Evolutionary conservation across 2,888 invertebrate genomes (phyloP).

Genomic region (Dynastes tityus): DNA sequence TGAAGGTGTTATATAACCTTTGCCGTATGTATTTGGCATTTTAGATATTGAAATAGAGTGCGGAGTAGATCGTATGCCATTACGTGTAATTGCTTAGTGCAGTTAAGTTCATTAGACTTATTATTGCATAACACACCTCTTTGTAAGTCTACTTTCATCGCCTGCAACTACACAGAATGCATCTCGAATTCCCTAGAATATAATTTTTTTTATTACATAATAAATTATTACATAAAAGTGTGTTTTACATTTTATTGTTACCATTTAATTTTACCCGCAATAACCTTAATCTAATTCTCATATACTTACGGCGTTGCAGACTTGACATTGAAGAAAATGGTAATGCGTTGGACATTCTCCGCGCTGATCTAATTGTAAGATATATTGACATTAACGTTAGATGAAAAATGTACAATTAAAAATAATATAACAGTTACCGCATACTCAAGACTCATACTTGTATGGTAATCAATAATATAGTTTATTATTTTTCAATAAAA

Average conservation of each 20-base stretch:
- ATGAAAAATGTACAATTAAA: conserved; percentile 31
- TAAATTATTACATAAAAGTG: conserved; percentile 35
- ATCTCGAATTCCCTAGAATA: conserved; percentile 16
- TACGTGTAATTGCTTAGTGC: conserved; percentile 16
- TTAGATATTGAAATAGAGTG: conserved; percentile 18
- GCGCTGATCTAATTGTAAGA: not conserved
- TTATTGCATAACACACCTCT: conserved; percentile 15
- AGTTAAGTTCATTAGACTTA: conserved; percentile 32
- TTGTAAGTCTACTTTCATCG: conserved; percentile 16
- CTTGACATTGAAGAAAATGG: conserved; percentile 43
- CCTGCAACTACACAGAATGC: conserved; percentile 14
- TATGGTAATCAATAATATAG: not conserved
- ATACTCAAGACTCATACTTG: not conserved
- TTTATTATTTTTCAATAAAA: no score
- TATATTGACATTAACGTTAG: conserved; percentile 23
- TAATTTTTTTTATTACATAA: conserved; percentile 28
- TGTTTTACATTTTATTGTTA: conserved; percentile 2
- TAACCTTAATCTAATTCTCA: conserved; percentile 36
- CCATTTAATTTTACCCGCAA: conserved; percentile 2
- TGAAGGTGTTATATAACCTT: not conserved
- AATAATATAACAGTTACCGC: conserved; percentile 4
- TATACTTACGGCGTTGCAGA: conserved; percentile 5
- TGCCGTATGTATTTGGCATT: not conserved
- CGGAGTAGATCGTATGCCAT: not conserved
- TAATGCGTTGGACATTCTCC: conserved; percentile 32